Conservation (phyloP, 2,888 invertebrate species). For the Leptopterna dolabrata region DNA sequence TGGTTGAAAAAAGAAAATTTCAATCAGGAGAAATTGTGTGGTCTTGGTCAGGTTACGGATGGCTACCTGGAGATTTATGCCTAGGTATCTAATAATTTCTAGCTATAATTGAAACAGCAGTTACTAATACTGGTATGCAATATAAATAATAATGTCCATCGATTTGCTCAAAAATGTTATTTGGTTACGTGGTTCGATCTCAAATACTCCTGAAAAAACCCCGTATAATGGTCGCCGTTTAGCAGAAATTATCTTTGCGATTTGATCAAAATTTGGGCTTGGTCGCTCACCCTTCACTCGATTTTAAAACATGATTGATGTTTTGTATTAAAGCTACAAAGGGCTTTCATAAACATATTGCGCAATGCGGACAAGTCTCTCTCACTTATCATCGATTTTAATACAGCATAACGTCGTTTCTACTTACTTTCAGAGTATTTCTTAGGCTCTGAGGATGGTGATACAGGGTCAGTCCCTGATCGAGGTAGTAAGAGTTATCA, state of each 20-base stretch:
- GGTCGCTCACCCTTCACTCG: neutral
- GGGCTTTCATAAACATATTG: conserved; percentile 27
- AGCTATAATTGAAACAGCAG: neutral
- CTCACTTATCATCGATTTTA: neutral
- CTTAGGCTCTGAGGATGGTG: too few relatives aligned
- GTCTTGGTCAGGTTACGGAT: too few relatives aligned
- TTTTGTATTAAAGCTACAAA: conserved; percentile 30
- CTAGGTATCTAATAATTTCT: neutral
- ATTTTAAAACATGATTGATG: neutral
- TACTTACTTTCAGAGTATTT: too few relatives aligned
- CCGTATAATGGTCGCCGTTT: neutral
- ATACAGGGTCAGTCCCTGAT: too few relatives aligned
- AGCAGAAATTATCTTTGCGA: neutral
- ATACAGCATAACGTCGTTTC: too few relatives aligned
- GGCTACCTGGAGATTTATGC: neutral
- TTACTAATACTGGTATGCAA: neutral
- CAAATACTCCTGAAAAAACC: neutral
- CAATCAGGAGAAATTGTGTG: too few relatives aligned
- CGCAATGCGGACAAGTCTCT: neutral
- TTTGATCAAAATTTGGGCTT: neutral
- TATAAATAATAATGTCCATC: neutral
- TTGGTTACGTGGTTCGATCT: conserved; percentile 18
- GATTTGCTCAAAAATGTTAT: conserved; percentile 32
- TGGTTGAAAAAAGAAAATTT: neutral
- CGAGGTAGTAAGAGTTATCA: too few relatives aligned